These are phyloP conservation scores for Lasioglossum vierecki DNA, from an alignment of 2,888 invertebrate species.

Conservation along the genomic window DNA sequence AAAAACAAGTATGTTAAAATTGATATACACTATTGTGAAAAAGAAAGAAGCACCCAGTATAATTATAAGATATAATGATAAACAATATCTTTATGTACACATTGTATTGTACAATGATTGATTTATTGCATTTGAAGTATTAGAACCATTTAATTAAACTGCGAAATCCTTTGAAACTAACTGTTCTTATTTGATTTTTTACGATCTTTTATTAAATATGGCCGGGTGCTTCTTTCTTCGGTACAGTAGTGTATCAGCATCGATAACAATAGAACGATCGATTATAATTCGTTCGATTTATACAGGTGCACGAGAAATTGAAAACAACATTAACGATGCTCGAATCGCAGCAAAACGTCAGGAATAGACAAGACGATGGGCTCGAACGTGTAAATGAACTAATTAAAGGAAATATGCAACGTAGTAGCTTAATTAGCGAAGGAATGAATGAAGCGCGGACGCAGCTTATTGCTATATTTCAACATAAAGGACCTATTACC, in stretches of 20 bases:
- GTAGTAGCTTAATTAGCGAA: conserved; percentile 96
- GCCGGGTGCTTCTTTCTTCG: too few species aligned
- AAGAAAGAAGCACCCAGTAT: too few species aligned
- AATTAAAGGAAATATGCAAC: conserved; percentile 95
- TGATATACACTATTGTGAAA: background rate
- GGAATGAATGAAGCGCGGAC: conserved; percentile 95
- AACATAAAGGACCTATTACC: conserved; percentile 94
- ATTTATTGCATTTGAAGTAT: too few species aligned
- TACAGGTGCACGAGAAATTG: conserved; percentile 81
- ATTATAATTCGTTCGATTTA: background rate
- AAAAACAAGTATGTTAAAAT: conserved; percentile 77
- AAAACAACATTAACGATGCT: conserved; percentile 79
- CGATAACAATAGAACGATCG: background rate
- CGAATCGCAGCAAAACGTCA: conserved; percentile 78
- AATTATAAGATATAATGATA: too few species aligned
- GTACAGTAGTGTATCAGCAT: background rate
- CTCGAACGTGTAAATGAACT: conserved; percentile 82
- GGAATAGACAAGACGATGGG: conserved; percentile 78
- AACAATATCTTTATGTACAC: too few species aligned
- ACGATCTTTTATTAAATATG: too few species aligned
- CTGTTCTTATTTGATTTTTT: too few species aligned
- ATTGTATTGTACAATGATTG: too few species aligned
- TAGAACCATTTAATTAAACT: too few species aligned
- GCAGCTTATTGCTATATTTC: conserved; percentile 95
- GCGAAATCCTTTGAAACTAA: too few species aligned